Evolutionary conservation across 2,888 invertebrate species (phyloP).

Genomic region (Drosophila neoperkinsi): DNA sequence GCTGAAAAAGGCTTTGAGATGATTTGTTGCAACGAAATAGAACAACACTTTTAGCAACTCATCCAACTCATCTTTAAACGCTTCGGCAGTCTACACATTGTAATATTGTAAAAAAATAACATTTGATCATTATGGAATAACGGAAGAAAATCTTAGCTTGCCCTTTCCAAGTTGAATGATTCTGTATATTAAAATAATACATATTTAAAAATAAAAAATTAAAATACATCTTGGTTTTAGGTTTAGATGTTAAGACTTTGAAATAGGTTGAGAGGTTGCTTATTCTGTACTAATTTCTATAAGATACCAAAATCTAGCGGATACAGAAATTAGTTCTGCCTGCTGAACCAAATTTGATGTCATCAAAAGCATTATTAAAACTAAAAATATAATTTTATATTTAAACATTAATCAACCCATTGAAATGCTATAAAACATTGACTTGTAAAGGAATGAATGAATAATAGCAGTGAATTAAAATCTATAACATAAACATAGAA

Average conservation of each 20-base stretch:
- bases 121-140: neutral
- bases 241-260: neutral
- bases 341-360: neutral
- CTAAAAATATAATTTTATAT: too few species aligned
- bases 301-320: neutral
- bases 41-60: neutral
- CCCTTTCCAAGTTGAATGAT: neutral
- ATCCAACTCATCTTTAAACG: neutral
- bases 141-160: neutral
- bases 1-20: slow-evolving; percentile 2
- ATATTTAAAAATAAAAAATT: neutral
- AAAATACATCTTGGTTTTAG: neutral
- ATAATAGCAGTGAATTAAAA: too few species aligned
- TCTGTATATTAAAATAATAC: neutral
- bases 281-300: neutral
- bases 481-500: too few species aligned
- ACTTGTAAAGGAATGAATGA: too few species aligned
- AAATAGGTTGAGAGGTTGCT: neutral
- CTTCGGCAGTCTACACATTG: neutral
- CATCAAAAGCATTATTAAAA: neutral
- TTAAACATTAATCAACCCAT: too few species aligned
- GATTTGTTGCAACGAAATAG: neutral
- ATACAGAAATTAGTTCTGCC: neutral
- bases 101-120: neutral
- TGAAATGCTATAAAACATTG: too few species aligned